Percentiles rank a stretch among this genome's conserved stretches.
These are phyloP conservation scores for Bolborhynchus lineola DNA, from an alignment of 2,113 vertebrate species.

Conservation along the genomic window DNA sequence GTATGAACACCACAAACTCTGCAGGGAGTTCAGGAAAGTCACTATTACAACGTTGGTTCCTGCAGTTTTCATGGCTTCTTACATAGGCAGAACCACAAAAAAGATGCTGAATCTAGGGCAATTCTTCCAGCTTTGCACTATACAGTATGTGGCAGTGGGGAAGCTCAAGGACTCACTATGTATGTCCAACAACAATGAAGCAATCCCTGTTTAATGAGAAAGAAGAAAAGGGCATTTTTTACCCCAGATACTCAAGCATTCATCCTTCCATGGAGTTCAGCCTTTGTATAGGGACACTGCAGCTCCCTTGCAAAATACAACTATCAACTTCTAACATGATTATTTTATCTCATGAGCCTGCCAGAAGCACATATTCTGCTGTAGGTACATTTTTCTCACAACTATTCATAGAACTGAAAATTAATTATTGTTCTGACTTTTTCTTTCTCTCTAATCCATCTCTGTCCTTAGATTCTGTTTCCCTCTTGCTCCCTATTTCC, in stretches of 20 bases:
- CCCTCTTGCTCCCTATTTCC: neutral
- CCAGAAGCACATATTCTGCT: neutral
- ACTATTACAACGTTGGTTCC: neutral
- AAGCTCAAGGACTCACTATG: neutral
- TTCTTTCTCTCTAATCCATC: neutral
- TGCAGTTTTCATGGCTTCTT: conserved; percentile 10
- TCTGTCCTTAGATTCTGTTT: neutral
- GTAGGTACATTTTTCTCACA: neutral
- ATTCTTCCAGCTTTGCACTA: neutral
- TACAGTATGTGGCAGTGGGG: neutral
- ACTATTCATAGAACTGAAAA: neutral
- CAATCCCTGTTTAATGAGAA: neutral
- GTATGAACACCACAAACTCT: neutral
- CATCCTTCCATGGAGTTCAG: neutral
- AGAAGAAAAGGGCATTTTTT: neutral
- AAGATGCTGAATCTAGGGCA: conserved; percentile 19
- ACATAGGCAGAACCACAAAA: neutral
- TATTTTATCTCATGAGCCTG: neutral
- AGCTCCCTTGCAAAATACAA: neutral
- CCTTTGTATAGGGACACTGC: neutral
- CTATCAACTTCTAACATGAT: neutral
- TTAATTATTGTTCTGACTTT: neutral
- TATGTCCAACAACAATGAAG: neutral
- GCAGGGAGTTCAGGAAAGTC: conserved; percentile 5
- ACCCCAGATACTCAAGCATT: neutral